Evolutionary conservation across 2,888 invertebrate species (phyloP).

Genomic region (Timema podura): DNA sequence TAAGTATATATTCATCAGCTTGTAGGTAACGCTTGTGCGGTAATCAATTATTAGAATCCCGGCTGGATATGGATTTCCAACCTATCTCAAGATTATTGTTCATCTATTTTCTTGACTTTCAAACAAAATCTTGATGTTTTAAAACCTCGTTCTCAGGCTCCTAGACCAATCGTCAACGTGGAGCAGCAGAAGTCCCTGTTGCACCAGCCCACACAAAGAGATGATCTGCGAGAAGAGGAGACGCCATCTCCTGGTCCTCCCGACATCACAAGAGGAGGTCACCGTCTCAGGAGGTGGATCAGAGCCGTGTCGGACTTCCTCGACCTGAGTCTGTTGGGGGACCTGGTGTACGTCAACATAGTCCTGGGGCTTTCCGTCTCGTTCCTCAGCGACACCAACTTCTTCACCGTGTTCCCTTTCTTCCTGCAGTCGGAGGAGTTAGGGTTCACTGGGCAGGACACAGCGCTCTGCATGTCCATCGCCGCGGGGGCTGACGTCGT

Average conservation of each 20-base stretch:
- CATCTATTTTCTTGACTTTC: too few relatives aligned
- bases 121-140: too few relatives aligned
- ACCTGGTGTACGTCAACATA: conserved; percentile 54
- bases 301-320: conserved; percentile 36
- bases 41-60: too few relatives aligned
- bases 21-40: too few relatives aligned
- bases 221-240: not conserved
- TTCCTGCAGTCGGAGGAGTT: conserved; percentile 56
- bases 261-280: too few relatives aligned
- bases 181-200: not conserved
- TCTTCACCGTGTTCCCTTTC: conserved; percentile 65
- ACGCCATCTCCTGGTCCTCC: too few relatives aligned
- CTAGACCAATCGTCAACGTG: too few relatives aligned
- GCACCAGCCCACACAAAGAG: not conserved
- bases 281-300: conserved; percentile 1
- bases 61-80: too few relatives aligned
- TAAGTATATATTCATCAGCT: too few relatives aligned
- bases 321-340: conserved; percentile 41
- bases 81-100: too few relatives aligned
- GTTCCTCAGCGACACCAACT: conserved; percentile 65
- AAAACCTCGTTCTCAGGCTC: too few relatives aligned
- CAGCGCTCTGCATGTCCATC: conserved; percentile 64
- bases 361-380: conserved; percentile 64
- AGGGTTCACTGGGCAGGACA: conserved; percentile 55
- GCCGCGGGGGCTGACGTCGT: conserved; percentile 64